Evolutionary conservation across 2,888 invertebrate species (phyloP).

Genomic region (Ornithoptera alexandrae): DNA sequence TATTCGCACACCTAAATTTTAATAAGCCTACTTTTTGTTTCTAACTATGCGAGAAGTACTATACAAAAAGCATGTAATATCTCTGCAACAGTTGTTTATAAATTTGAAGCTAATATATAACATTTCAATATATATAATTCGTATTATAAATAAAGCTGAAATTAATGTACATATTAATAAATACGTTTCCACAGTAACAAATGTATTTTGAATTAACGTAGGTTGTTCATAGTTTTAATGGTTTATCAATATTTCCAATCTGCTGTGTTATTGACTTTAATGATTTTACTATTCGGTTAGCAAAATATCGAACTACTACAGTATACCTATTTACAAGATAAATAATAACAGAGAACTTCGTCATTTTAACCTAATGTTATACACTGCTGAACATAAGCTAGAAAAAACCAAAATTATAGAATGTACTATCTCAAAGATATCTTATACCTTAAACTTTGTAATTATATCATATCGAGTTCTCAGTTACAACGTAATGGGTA

Average conservation of each 20-base stretch:
- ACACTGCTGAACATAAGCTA: no score
- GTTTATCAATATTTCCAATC: background rate
- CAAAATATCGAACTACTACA: no score
- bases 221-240: background rate
- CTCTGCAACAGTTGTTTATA: slow-evolving; percentile 12
- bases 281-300: background rate
- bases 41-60: slow-evolving; percentile 9
- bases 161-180: slow-evolving; percentile 20
- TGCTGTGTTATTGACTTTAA: background rate
- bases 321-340: no score
- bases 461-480: no score
- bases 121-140: slow-evolving; percentile 10
- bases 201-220: background rate
- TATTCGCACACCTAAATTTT: slow-evolving; percentile 10
- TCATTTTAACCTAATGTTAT: no score
- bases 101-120: slow-evolving; percentile 13
- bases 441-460: no score
- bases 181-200: slow-evolving; percentile 4
- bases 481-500: no score
- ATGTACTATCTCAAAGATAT: no score
- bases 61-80: slow-evolving; percentile 15
- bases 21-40: slow-evolving; percentile 14
- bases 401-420: no score
- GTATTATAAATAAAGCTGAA: slow-evolving; percentile 4
- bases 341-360: no score